Base-by-base conservation (phyloP, 2,888 invertebrate species). In the Ommatoiulus sabulosus region DNA sequence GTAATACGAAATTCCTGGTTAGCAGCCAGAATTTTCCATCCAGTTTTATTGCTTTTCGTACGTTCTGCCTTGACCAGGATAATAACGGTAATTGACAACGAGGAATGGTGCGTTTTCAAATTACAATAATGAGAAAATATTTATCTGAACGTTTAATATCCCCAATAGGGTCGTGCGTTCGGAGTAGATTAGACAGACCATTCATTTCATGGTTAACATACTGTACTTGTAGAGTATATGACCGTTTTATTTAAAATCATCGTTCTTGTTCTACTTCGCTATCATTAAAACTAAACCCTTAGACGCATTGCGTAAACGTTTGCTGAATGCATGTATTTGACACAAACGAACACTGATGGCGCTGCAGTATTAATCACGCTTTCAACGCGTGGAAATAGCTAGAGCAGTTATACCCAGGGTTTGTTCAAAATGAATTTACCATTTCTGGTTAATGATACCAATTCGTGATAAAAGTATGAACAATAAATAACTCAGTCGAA, bases 41-140 rank as follows among this genome's bases (percentile, higher is more conserved):
- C 20, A 10, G 7, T 72, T 63, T 72, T 72, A 72, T 72, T 72
- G 72, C 24, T 24, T 72, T 72, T 20, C 63, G 5, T 24, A 7
- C 63, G 72, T 72, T 72, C 24, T 24, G 72, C 72, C 20, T 72
- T 72, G 72, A 72, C 72, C 72, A 24, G 24, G 72, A 72, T 72
- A 72, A 72, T 72, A 20, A 72, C 72, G 72, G 72, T 72, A 72
- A 72, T 72, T 72, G 72, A 20, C 72, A 72, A 24, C 10, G 72
- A 6, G n/a, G 24, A 72, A 72, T 1, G 20, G 6, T 72, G 2
- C 72, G n/a, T 72, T 72, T 72, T 24, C 20, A 24, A 72, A 72
- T 72, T 24, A 72, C 72, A 72, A 72, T 72, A 72, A 72, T 72
- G 20, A 72, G 72, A 72, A 72, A 72, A 72, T 72, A 72, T 72